Conservation (phyloP, 2,113 vertebrate species). For the Myocastor coypus region DNA sequence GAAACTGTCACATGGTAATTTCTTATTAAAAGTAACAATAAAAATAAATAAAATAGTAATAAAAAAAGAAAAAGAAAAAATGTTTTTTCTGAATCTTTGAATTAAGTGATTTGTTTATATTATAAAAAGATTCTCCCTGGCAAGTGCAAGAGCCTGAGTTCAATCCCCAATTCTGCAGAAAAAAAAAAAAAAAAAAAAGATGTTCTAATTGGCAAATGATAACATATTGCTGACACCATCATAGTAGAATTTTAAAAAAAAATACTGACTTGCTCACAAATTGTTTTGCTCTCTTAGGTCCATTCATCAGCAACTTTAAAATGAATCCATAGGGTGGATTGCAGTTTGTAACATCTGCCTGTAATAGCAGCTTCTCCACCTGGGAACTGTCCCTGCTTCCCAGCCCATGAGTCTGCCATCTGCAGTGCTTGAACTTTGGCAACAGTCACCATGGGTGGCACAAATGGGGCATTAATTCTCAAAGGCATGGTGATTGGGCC, state of each 20-base stretch:
- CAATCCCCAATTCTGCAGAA: no score
- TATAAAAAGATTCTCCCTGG: not conserved
- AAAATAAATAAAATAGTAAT: no score
- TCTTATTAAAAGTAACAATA: no score
- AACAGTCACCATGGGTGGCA: not conserved
- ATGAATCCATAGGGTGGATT: not conserved
- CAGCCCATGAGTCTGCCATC: not conserved
- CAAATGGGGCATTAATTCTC: not conserved
- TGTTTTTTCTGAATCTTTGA: not conserved
- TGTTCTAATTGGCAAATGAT: not conserved
- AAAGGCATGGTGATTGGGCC: not conserved
- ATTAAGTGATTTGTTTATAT: constrained; percentile 12
- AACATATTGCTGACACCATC: not conserved
- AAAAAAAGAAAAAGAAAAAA: no score
- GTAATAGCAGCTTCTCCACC: not conserved
- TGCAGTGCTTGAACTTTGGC: not conserved
- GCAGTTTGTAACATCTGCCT: not conserved
- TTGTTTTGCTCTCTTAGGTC: not conserved
- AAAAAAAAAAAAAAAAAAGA: no score
- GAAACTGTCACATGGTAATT: no score
- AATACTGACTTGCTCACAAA: not conserved
- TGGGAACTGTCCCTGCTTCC: not conserved
- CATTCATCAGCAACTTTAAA: not conserved
- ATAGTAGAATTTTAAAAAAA: not conserved
- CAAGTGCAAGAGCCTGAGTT: no score